Conservation (phyloP, 2,888 invertebrate species). For the Lasioglossum villosulum region DNA sequence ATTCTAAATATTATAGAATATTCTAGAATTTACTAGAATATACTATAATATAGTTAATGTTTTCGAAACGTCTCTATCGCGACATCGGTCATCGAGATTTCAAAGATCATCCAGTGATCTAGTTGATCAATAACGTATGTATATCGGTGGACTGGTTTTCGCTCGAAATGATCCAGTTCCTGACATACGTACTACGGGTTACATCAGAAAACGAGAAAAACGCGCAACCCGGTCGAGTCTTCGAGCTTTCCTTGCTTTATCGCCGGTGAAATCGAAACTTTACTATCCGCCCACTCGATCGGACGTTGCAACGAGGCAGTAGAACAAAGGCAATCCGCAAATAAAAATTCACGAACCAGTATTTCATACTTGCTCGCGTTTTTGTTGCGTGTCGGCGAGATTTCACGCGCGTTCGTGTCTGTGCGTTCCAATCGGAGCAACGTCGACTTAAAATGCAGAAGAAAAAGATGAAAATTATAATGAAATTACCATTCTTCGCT, state of each 20-base stretch:
- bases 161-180: conserved; percentile 75
- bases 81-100: conserved; percentile 13
- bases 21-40: too few relatives aligned
- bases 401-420: not conserved
- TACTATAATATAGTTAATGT: too few relatives aligned
- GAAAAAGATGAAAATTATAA: not conserved
- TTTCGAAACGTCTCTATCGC: not conserved
- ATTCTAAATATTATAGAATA: too few relatives aligned
- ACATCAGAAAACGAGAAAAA: conserved; percentile 68
- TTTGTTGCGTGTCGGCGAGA: not conserved
- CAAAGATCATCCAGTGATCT: conserved; percentile 10
- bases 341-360: not conserved
- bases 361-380: conserved; percentile 13
- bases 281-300: conserved; percentile 7
- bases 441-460: not conserved
- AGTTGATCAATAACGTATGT: conserved; percentile 51
- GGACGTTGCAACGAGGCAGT: not conserved
- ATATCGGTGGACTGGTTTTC: conserved; percentile 58
- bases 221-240: not conserved
- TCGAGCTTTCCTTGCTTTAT: conserved; percentile 18
- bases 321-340: conserved; percentile 9
- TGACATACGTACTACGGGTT: conserved; percentile 52
- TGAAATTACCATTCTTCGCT: not conserved
- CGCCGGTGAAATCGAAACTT: conserved; percentile 3
- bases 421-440: not conserved